Base-by-base conservation (phyloP, 64 coral and sea anemone species). In the Montipora efflorescens region DNA sequence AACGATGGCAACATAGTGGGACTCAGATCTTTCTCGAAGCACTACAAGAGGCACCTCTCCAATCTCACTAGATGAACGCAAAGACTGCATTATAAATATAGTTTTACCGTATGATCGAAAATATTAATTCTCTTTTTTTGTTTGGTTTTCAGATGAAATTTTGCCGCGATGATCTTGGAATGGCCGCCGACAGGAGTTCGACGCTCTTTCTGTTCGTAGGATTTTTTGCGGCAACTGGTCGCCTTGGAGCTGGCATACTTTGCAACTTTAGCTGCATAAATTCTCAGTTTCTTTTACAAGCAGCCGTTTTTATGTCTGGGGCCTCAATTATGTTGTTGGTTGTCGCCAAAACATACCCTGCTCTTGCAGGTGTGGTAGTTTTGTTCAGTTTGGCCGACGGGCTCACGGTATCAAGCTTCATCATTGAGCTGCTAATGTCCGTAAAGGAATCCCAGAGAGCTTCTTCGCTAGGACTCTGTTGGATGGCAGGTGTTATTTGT, bases 161-260 rank as follows among this genome's bases (percentile, higher is more conserved):
- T 47, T 76, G 78, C 11, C 25, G 79, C 13, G 91, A 93, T 47
- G 91, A 93, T 47, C 74, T 93, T 87, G 91, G 83, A 48, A 59
- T 87, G 45, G 61, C 91, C 13, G 43, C 74, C 1, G 68, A 87
- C 19, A 87, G 87, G 74, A 72, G 82, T 7, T 79, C 91, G 23
- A 93, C 55, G 15, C 75, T 93, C 16, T 93, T 93, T 9, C 12
- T 79, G 10, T 71, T 87, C 58, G 25, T 93, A 28, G 91, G 91
- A 67, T 46, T 87, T 50, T 50, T 77, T 79, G 75, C 91, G 12
- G 58, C 62, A 11, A 11, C 66, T 43, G 91, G 91, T n/a, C 83
- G 84, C n/a, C 18, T 93, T 12, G 9, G 47, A 6, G 74, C 83
- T 11, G 91, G 91, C 15, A 46, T 75, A 3, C 82, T 93, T 11